Evolutionary conservation across 2,113 vertebrate species (phyloP).

Genomic region (Tychaedon coryphoeus): DNA sequence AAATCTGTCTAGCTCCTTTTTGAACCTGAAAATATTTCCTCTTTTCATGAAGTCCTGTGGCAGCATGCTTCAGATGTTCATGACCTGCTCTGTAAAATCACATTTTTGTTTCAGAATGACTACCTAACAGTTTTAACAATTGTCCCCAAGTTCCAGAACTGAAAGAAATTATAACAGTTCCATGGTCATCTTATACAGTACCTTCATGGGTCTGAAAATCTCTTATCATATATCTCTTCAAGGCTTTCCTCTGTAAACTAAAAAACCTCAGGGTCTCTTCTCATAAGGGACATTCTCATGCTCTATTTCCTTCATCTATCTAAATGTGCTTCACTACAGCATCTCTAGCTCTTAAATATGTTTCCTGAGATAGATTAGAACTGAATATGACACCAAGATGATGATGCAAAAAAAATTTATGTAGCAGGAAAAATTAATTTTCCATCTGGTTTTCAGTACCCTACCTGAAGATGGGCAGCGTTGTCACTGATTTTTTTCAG

Average conservation of each 20-base stretch:
- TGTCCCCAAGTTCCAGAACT: neutral
- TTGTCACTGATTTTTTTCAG: neutral
- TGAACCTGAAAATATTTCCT: neutral
- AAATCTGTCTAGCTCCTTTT: neutral
- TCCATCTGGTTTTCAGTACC: neutral
- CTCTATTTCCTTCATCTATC: neutral
- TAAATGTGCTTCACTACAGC: neutral
- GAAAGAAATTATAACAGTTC: neutral
- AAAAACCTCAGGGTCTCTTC: neutral
- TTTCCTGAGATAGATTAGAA: neutral
- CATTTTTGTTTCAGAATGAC: neutral
- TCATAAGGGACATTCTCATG: accelerated
- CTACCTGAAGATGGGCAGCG: accelerated
- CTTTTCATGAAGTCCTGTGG: neutral
- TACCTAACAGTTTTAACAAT: neutral
- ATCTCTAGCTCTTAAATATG: neutral
- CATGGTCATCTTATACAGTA: neutral
- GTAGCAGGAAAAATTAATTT: neutral
- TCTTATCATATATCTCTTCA: neutral
- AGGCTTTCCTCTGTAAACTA: neutral
- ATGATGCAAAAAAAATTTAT: neutral
- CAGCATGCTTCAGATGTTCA: neutral
- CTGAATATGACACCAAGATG: neutral
- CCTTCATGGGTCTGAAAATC: neutral
- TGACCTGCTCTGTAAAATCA: neutral